phyloP scores from a whole-genome alignment of 2,113 vertebrate genomes.

The Cyphomyrus plagiostoma region DNA sequence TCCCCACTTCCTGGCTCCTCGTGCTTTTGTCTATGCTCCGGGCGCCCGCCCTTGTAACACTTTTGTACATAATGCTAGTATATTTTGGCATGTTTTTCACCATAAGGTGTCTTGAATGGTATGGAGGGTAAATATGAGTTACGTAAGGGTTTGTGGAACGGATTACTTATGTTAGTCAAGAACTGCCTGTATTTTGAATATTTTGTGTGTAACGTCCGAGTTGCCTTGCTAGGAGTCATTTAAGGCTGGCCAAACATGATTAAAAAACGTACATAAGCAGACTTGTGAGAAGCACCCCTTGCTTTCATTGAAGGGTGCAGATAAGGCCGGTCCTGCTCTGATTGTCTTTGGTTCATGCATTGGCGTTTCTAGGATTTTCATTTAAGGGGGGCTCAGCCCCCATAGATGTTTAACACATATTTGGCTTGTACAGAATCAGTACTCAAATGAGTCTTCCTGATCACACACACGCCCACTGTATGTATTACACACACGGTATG shows the following conservation, averaged over 20 bases:
- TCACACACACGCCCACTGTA: no score
- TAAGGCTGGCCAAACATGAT: background rate
- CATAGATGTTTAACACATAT: no score
- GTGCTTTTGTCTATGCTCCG: no score
- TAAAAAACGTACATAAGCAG: background rate
- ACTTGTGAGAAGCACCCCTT: background rate
- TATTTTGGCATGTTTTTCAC: background rate
- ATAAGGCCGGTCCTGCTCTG: no score
- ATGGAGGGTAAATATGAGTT: background rate
- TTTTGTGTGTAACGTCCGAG: background rate
- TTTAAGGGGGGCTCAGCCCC: no score
- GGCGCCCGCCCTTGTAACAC: no score
- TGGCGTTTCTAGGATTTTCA: no score
- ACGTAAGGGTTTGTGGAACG: background rate
- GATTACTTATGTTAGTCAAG: background rate
- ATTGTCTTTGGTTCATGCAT: no score
- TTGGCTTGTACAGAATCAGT: no score
- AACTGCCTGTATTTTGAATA: background rate
- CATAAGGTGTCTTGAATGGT: background rate
- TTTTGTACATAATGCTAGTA: background rate
- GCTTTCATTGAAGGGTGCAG: background rate
- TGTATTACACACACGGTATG: no score
- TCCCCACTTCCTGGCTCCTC: no score
- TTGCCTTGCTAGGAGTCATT: background rate
- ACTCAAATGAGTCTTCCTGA: no score